Base-by-base conservation (phyloP, 2,888 invertebrate genomes). In the Lochmaea capreae region DNA sequence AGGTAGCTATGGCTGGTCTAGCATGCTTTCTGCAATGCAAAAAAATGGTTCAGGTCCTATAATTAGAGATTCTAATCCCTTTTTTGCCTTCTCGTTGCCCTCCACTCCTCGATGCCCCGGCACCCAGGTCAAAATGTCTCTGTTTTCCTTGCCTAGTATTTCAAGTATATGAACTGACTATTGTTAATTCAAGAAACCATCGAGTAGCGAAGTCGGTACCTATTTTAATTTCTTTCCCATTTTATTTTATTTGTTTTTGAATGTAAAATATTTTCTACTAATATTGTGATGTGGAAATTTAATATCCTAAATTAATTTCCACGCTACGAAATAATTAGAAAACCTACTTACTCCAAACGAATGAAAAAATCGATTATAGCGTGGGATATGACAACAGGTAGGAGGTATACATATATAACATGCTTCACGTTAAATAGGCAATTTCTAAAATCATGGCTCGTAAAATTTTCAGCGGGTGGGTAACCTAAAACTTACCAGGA, bases 381-480 rank as follows among this genome's bases (percentile, higher is more conserved):
- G 2, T 16, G 16, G 14, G 22, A n/a, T 18, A 18, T 14, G 49
- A 67, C 58, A 58, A 67, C 67, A 67, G 58, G 58, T 67, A 33
- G 33, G 33, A 8, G 33, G 33, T 33, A 8, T 6, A 33, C 5
- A 33, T 33, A 33, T 4, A 33, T 33, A 33, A 4, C 5, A 58
- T 42, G 33, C 12, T 42, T 63, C 33, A n/a, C 39, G 67, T 67
- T 67, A 67, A 67, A 42, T 22, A 42, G 42, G 57, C 58, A 67
- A 67, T 67, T 67, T 43, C 57, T 58, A 12, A 58, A 58, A 58
- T 67, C 43, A 12, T 18, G 14, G 54, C 57, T 71, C 46, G 58
- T 65, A 63, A 63, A 70, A 70, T 70, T 70, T 61, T 57, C 62
- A 49, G 52, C 63, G 63, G 42, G 70, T 70, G 63, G 63, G 70